Conservation (phyloP, 2,113 vertebrate species). For the Chrysemys picta region DNA sequence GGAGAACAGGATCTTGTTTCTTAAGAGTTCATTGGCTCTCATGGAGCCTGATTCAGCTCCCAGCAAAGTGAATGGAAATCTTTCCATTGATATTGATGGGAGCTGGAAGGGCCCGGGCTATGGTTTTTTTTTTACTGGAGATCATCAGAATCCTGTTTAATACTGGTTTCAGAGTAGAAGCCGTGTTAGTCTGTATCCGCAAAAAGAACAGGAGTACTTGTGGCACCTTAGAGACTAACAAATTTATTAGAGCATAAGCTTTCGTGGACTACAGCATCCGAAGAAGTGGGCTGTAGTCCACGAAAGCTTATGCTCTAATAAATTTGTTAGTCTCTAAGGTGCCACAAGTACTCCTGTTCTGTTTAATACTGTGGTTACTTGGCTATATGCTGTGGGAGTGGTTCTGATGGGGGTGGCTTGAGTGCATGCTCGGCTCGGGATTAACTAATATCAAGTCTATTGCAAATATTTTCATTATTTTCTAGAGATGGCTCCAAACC, state of each 20-base stretch:
- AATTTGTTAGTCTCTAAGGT: too few relatives aligned
- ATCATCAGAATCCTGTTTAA: rapidly evolving
- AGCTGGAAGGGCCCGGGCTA: not conserved
- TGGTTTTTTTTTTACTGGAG: not conserved
- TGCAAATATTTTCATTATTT: rapidly evolving
- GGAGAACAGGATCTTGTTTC: not conserved
- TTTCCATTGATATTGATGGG: not conserved
- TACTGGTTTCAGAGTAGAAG: too few relatives aligned
- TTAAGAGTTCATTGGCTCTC: not conserved
- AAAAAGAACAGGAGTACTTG: too few relatives aligned
- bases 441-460: not conserved
- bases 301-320: too few relatives aligned
- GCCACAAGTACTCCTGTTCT: too few relatives aligned
- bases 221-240: too few relatives aligned
- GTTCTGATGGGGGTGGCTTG: not conserved
- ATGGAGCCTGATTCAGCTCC: not conserved
- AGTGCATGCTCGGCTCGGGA: rapidly evolving
- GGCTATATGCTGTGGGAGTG: not conserved
- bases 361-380: rapidly evolving
- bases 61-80: not conserved
- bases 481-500: not conserved
- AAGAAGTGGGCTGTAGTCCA: too few relatives aligned
- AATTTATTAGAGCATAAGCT: too few relatives aligned
- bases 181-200: too few relatives aligned
- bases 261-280: too few relatives aligned